Evolutionary conservation across 2,888 invertebrate genomes (phyloP).

Genomic region (Eurytoma californica): DNA sequence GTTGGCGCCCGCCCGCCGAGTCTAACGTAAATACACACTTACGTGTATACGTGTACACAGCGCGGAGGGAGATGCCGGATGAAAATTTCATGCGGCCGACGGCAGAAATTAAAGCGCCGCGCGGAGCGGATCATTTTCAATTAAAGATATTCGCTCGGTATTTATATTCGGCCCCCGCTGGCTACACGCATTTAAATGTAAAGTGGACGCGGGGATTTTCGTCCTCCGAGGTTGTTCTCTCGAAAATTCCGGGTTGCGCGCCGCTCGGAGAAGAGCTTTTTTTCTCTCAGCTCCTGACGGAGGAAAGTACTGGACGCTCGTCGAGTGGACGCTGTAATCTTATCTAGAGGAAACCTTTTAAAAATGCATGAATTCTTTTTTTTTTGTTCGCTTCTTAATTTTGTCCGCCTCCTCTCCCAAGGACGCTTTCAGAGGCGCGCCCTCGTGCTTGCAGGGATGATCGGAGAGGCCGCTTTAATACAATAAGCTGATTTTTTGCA

Average conservation of each 20-base stretch:
- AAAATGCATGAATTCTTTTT: slow-evolving; percentile 33
- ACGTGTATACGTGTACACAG: too few species aligned
- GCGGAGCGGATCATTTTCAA: slow-evolving; percentile 16
- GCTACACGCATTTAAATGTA: slow-evolving; percentile 17
- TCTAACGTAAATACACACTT: not conserved
- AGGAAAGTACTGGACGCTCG: not conserved
- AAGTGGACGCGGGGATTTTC: slow-evolving; percentile 8
- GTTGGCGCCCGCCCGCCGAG: not conserved
- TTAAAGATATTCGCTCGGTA: slow-evolving; percentile 27
- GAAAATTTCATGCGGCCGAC: not conserved
- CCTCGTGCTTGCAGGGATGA: not conserved
- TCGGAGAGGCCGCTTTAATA: not conserved
- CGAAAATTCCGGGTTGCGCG: too few species aligned
- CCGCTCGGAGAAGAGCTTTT: too few species aligned
- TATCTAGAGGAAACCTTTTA: slow-evolving; percentile 14
- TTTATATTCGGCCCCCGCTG: not conserved
- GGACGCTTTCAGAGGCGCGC: not conserved
- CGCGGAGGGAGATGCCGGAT: not conserved
- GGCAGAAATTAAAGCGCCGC: slow-evolving; percentile 14
- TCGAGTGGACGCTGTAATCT: not conserved
- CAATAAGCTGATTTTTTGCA: slow-evolving; percentile 16
- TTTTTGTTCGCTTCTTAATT: slow-evolving; percentile 9
- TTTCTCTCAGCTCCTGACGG: not conserved
- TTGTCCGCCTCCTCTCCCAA: not conserved
- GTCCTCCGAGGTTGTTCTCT: not conserved